Conservation (phyloP, 2,888 invertebrate genomes). For the Pachliopta kotzebuea region DNA sequence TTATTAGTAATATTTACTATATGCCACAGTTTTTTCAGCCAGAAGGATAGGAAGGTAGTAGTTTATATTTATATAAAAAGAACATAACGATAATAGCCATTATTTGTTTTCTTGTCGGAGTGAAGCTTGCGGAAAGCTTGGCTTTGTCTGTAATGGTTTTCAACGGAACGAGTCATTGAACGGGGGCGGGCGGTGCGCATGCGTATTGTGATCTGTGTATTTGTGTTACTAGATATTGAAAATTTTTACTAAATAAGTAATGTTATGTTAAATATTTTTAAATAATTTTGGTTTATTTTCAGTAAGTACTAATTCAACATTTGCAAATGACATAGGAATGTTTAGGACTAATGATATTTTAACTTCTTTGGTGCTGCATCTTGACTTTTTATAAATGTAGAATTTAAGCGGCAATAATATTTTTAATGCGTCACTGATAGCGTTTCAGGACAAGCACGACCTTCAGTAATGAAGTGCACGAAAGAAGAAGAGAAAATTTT, state of each 20-base stretch:
- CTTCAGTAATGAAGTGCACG: no score
- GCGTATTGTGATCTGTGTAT: slow-evolving; percentile 46
- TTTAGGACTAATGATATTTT: not conserved
- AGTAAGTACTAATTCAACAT: not conserved
- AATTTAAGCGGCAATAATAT: no score
- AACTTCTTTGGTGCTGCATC: no score
- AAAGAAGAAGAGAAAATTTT: no score
- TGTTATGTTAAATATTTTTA: not conserved
- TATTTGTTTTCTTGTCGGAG: slow-evolving; percentile 19
- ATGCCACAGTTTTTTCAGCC: not conserved
- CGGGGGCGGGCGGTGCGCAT: slow-evolving; percentile 69
- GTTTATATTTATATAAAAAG: slow-evolving; percentile 5
- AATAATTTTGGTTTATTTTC: not conserved
- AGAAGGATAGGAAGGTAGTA: slow-evolving; percentile 4
- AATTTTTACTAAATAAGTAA: slow-evolving; percentile 13
- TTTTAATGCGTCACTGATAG: no score
- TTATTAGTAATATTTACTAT: not conserved
- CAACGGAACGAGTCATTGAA: slow-evolving; percentile 61
- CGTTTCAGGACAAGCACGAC: no score
- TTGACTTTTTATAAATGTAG: no score
- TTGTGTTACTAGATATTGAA: slow-evolving; percentile 37
- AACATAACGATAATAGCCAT: slow-evolving; percentile 14
- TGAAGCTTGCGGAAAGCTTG: slow-evolving; percentile 39
- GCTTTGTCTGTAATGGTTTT: slow-evolving; percentile 43
- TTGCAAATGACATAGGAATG: not conserved